Evolutionary conservation across 35 echinoderm and acorn worm species (phyloP), one percentile per base, ranked within the genome.

Genomic region (Heliocidaris tuberculata): DNA sequence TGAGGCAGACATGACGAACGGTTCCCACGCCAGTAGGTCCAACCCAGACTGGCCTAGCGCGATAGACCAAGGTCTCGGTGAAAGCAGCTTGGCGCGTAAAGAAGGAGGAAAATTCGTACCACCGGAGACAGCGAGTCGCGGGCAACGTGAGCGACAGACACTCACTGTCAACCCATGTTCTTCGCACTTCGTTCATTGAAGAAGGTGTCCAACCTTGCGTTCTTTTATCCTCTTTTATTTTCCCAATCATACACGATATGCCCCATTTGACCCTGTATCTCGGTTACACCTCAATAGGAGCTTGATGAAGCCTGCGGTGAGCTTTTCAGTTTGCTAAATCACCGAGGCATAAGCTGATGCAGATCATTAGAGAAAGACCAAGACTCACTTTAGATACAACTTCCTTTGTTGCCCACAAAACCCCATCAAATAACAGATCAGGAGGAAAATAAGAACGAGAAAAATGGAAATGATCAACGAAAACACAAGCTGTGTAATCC

Each of bases 181-280:
- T 93, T 93, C 48, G 48, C 91, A 93, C 91, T 49, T 52, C n/a
- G 91, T 93, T 13, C 91, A 48, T 27, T 93, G 11, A 29, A 2
- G 50, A 30, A 93, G 91, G 91, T 93, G 91, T 93, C 47, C n/a
- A 49, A 50, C 48, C 91, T 48, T 31, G 48, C 91, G 91, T 93
- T 93, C 91, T 93, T 59, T 52, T 59, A 59, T 93, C 91, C 50
- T 30, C 50, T 31, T n/a, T 31, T 59, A 52, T 93, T 93, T 93
- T 93, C 50, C 21, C 91, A 93, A 48, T 93, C 50, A 48, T 93
- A 93, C 91, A 93, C 48, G 91, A 93, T 93, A 93, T 59, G 91
- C 91, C 91, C 91, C 48, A 93, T 93, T 93, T 93, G 91, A 93
- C 91, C 91, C 91, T 93, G 91, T 93, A 93, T 47, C 91, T 93